Evolutionary conservation across 2,113 vertebrate species (phyloP), one percentile per base, ranked within the genome.

Genomic region (Neotoma lepida): DNA sequence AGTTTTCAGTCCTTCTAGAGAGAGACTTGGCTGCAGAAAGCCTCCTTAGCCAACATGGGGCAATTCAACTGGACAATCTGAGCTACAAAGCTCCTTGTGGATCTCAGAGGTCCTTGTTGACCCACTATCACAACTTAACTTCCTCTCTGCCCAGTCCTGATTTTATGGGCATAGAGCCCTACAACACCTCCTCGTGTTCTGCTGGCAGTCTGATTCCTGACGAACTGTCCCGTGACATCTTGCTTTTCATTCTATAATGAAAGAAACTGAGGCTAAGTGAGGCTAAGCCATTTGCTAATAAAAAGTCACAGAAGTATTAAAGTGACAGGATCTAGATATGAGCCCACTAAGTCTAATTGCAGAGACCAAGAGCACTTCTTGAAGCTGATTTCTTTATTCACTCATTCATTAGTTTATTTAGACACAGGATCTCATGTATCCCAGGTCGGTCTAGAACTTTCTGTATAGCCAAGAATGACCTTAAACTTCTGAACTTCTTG

Each of bases 241-340:
- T 74, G 61, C 61, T 54, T 96, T 91, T 91, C 70, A 85, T 76
- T 58, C 46, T 28, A 84, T 9, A 89, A 49, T n/a, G 17, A 35
- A 91, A 78, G 68, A 94, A 76, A 93, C 9, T 14, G 44, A 93
- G 90, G 71, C n/a, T 94, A 33, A 58, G 85, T 12, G 44, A 88
- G 28, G 78, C 49, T 41, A 78, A 89, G 85, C 70, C 33, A 78
- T 51, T 89, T 76, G 84, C 39, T 81, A 70, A 94, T 70, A 73
- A 66, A 73, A 92, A 35, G 44, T 74, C 54, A 78, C 56, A 58
- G 88, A 90, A 91, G 44, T 33, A 84, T 61, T 44, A 61, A 46
- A 86, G 35, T 73, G 13, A 35, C 26, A 56, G 66, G 51, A 46
- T 81, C 56, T 89, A 85, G 44, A 80, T 88, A 77, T 80, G 94